Evolutionary conservation across 2,797 vertebrate genomes (phyloP), one percentile per base, ranked within the genome.

Genomic region (Typhlichthys subterraneus): DNA sequence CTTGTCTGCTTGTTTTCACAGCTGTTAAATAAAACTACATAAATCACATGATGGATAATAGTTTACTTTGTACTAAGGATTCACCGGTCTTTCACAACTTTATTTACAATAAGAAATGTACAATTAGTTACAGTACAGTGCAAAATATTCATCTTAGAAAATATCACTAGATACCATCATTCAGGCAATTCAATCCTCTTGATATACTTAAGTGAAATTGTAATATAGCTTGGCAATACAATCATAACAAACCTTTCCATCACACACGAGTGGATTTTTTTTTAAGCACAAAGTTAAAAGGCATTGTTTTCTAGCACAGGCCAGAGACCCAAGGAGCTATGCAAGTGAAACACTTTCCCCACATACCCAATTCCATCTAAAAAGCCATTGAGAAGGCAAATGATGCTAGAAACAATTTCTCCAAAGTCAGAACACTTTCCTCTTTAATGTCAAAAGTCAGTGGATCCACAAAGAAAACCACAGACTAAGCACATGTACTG

Each of bases 31-130:
- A 61, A 85, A 89, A 79, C 63, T 53, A 54, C 73, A 63, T 67
- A 71, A 45, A 67, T 65, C 14, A 71, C 72, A 60, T 70, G 56
- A n/a, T 65, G 67, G 46, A 61, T 77, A 72, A 15, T 58, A 17
- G 69, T 51, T 17, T 15, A 61, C 45, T 48, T 65, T 77, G 23
- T 52, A 51, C 10, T 42, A 15, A 70, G 13, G 42, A 19, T 3
- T 10, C 45, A 58, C 13, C 59, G 38, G 8, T 12, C 45, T 15
- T 42, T 5, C 45, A 64, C 51, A 47, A 53, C 0, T 93, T 96
- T 97, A 98, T 98, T 97, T 99, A 98, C 98, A 99, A 93, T 90
- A 92, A 94, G 91, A 96, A 97, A 97, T 96, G 95, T 97, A 96
- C 95, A 98, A 87, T 96, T 96, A 94, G 94, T 98, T 97, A 97